These are phyloP conservation scores for Linnaemya vulpina DNA, from an alignment of 2,888 invertebrate species.

Conservation along the genomic window DNA sequence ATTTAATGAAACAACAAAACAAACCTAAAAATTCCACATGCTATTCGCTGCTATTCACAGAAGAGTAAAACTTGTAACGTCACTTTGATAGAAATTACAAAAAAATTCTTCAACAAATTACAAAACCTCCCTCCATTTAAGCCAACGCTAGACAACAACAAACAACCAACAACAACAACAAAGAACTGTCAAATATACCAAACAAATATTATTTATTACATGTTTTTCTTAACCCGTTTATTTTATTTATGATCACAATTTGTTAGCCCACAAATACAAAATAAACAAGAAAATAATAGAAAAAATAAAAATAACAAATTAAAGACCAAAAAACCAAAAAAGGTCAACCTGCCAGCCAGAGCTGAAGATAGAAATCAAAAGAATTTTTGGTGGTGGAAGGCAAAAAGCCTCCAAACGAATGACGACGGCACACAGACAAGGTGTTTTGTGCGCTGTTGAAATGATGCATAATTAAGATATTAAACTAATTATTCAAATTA, in stretches of 20 bases:
- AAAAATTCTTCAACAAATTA: conserved; percentile 21
- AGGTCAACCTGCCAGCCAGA: conserved; percentile 76
- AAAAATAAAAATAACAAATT: background rate
- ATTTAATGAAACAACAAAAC: background rate
- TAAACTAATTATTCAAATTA: conserved; percentile 81
- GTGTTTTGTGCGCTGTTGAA: conserved; percentile 45
- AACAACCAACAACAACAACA: background rate
- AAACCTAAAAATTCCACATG: conserved; percentile 6
- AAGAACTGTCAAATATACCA: conserved; percentile 15
- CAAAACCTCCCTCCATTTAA: conserved; percentile 12
- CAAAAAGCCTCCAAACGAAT: conserved; percentile 35
- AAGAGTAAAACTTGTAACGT: background rate
- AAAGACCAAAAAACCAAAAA: conserved; percentile 68
- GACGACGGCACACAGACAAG: conserved; percentile 34
- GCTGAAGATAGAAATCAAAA: conserved; percentile 31
- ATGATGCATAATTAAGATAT: conserved; percentile 82
- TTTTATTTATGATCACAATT: conserved; percentile 81
- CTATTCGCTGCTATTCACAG: background rate
- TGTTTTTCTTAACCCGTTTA: conserved; percentile 79
- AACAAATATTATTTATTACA: conserved; percentile 48
- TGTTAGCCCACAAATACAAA: conserved; percentile 73
- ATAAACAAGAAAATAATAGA: background rate
- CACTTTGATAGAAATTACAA: background rate
- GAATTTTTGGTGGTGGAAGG: conserved; percentile 17
- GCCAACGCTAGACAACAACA: background rate